Evolutionary conservation across 2,888 invertebrate genomes (phyloP).

Genomic region (Eurytoma adleriae): DNA sequence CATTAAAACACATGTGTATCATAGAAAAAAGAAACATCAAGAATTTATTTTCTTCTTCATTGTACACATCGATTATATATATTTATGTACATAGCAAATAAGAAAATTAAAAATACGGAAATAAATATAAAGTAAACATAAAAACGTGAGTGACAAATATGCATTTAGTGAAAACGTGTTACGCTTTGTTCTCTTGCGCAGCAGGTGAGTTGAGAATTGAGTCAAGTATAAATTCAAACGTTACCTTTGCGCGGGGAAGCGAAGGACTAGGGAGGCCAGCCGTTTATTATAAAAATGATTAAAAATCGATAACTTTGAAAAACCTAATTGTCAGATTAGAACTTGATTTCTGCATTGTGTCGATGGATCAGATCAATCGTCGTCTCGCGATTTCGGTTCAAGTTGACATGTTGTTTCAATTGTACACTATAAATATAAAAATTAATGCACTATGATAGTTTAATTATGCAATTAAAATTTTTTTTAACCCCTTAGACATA

Average conservation of each 20-base stretch:
- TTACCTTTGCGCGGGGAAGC: conserved; percentile 75
- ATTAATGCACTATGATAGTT: conserved; percentile 26
- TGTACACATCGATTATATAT: conserved; percentile 55
- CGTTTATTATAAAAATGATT: conserved; percentile 62
- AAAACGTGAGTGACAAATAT: conserved; percentile 67
- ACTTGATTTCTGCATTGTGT: conserved; percentile 59
- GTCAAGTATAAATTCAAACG: conserved; percentile 74
- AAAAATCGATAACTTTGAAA: conserved; percentile 10
- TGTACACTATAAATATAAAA: conserved; percentile 27
- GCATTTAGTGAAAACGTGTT: conserved; percentile 57
- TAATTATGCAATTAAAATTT: conserved; percentile 27
- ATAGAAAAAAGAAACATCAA: conserved; percentile 52
- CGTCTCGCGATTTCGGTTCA: conserved; percentile 50
- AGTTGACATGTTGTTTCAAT: conserved; percentile 44
- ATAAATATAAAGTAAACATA: conserved; percentile 34
- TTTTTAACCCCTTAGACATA: conserved; percentile 27
- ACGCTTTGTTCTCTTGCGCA: conserved; percentile 71
- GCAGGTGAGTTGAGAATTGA: conserved; percentile 76
- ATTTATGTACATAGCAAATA: background rate
- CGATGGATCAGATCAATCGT: conserved; percentile 56
- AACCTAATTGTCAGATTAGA: conserved; percentile 34
- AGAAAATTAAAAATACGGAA: conserved; percentile 43
- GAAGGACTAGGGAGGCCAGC: conserved; percentile 76
- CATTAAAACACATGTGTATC: conserved; percentile 38
- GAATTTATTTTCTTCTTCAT: conserved; percentile 56